Evolutionary conservation across 1,140 invertebrate species (phyloP), one percentile per base, ranked within the genome.

Genomic region (Camponotus vicinus): DNA sequence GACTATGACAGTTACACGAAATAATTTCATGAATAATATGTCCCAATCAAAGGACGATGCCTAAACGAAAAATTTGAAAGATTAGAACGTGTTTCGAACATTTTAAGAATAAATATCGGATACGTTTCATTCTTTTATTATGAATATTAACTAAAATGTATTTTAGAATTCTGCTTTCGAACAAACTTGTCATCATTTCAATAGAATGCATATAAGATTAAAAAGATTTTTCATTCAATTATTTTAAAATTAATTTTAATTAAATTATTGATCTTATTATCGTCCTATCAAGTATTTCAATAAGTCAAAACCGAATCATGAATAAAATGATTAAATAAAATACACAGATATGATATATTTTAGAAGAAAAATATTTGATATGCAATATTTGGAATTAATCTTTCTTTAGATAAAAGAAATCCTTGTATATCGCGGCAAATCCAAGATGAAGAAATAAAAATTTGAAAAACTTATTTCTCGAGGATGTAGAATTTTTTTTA

Each of bases 401-500:
- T 21, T 42, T 61, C 7, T 59, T 37, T 55, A 37, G 21, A 21
- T 11, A 37, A n/a, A 77, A 13, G 52, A 42, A 76, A 5, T 77
- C 15, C 5, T 63, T n/a, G 37, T 73, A 32, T 77, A 2, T 63
- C 37, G 27, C 6, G 11, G n/a, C 7, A 63, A 32, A 2, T 77
- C 0, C 6, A 15, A 77, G 27, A 77, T 42, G 45, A 78, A 45
- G 21, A 21, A 49, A n/a, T 77, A 18, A 45, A 27, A 42, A 32
- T n/a, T 52, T 3, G 18, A 11, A 13, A 64, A 66, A 34, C 13
- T 3, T 52, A 52, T 42, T 76, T 76, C 6, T 4, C 71, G 27
- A 77, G 11, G 21, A 61, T 27, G 55, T n/a, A 21, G n/a, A 55
- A 9, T 13, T 3, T 80, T 52, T 27, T 57, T 80, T 40, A 67